Conservation (phyloP, 2,888 invertebrate genomes). For the Carpatolechia fugitivella region DNA sequence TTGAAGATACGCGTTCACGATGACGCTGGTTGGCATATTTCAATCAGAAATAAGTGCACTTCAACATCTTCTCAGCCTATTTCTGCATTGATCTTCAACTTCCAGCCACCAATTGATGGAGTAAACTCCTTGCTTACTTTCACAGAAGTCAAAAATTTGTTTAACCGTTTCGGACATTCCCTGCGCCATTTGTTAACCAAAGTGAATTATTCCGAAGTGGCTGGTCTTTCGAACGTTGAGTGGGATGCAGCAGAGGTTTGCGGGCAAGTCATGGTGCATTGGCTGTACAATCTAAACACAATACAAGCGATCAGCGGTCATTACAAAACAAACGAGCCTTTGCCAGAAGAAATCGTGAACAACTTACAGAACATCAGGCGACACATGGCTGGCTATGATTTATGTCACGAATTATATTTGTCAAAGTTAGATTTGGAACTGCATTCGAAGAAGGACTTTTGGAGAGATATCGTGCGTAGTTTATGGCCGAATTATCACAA, state of each 20-base stretch:
- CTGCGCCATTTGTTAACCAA: constrained; percentile 92
- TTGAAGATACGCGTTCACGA: constrained; percentile 81
- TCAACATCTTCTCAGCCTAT: constrained; percentile 84
- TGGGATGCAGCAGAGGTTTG: constrained; percentile 95
- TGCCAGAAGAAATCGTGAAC: constrained; percentile 83
- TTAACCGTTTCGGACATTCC: constrained; percentile 92
- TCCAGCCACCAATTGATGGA: constrained; percentile 81
- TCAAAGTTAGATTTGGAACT: constrained; percentile 91
- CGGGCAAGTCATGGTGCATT: constrained; percentile 89
- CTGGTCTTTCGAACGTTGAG: constrained; percentile 92
- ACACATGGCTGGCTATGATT: constrained; percentile 88
- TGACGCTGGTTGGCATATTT: constrained; percentile 87
- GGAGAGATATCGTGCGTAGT: constrained; percentile 88
- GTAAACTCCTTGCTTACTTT: constrained; percentile 86
- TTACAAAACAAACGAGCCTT: constrained; percentile 83
- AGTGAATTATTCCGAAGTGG: constrained; percentile 89
- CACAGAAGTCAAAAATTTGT: constrained; percentile 86
- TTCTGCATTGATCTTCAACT: constrained; percentile 91
- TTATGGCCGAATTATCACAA: constrained; percentile 91
- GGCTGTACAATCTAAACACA: constrained; percentile 83
- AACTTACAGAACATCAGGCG: constrained; percentile 82
- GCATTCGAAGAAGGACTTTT: constrained; percentile 87
- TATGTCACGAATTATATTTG: constrained; percentile 90
- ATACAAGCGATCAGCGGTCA: constrained; percentile 85
- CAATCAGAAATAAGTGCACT: constrained; percentile 86